Base-by-base conservation (phyloP, 2,113 vertebrate species). In the Neogobius melanostomus region DNA sequence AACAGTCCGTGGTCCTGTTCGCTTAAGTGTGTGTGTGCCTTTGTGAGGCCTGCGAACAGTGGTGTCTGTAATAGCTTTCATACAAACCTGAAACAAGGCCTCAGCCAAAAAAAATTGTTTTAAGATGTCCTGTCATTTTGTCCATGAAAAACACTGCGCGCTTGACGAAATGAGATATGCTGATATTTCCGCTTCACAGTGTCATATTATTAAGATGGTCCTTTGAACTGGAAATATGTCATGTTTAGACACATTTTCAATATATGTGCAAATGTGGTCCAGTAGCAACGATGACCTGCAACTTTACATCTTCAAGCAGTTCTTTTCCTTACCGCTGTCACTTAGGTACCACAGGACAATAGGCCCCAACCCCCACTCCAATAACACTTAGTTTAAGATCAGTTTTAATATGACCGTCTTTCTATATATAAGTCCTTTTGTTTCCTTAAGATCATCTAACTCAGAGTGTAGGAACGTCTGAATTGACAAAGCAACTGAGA, bases 1-100 rank as follows among this genome's bases (percentile, higher is more conserved):
- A 51, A 63, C 56, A 65, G 74, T 50, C 47, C 67, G 66, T 68
- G 43, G 11, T 50, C 10, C 7, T 21, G 47, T 75, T 2, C 28
- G 51, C 67, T 73, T 61, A 46, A 21, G 52, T 36, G 10, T 14
- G 42, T 14, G 42, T 15, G 45, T 53, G 4, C 11, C 8, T 57
- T 28, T 59, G 54, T 52, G 64, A 21, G 51, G 12, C 15, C 49
- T 51, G 11, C 28, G 28, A 28, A 28, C 28, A 28, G 28, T 28
- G 28, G 1, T 28, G 28, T 28, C 11, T 14, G 11, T 12, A 50
- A 50, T 14, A 6, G 49, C 46, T 47, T 47, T 47, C 1, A 7
- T 47, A 11, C 10, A 21, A 57, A 10, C 28, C 54, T 36, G 11
- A 59, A 59, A 59, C 56, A 59, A 59, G 56, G 56, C 14, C 56